A percentile compares a stretch with the other conserved stretches of the same genome.
These are phyloP conservation scores for Melanophora roralis DNA, from an alignment of 2,888 invertebrate genomes.

Conservation along the genomic window DNA sequence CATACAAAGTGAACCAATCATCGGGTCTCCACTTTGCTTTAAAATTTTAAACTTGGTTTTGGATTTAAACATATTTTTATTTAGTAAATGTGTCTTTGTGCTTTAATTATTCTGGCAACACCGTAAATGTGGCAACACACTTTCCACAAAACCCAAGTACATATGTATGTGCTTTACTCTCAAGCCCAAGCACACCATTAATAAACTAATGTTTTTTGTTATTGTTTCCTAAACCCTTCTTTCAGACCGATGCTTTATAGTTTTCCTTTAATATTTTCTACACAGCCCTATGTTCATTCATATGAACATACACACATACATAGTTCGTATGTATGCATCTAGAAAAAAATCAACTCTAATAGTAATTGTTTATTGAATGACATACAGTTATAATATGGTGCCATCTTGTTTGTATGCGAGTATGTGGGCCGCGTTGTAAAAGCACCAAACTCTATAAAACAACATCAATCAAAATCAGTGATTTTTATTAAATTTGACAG, in stretches of 20 bases:
- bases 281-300: no score
- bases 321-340: no score
- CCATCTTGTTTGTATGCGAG: background rate
- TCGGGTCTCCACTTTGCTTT: no score
- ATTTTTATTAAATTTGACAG: slow-evolving; percentile 76
- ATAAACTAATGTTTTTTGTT: slow-evolving; percentile 1
- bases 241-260: background rate
- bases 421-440: background rate
- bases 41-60: no score
- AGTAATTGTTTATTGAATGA: background rate
- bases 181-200: background rate
- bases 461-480: slow-evolving; percentile 76
- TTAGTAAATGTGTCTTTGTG: no score
- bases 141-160: slow-evolving; percentile 27
- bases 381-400: slow-evolving; percentile 2
- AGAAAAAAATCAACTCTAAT: slow-evolving; percentile 36
- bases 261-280: background rate
- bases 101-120: background rate
- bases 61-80: no score
- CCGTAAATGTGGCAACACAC: background rate
- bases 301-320: background rate
- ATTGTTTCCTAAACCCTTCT: background rate
- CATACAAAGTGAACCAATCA: no score
- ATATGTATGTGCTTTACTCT: background rate
- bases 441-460: slow-evolving; percentile 46